Evolutionary conservation across 2,888 invertebrate genomes (phyloP), one percentile per base, ranked within the genome.

Genomic region (Serripes groenlandicus): DNA sequence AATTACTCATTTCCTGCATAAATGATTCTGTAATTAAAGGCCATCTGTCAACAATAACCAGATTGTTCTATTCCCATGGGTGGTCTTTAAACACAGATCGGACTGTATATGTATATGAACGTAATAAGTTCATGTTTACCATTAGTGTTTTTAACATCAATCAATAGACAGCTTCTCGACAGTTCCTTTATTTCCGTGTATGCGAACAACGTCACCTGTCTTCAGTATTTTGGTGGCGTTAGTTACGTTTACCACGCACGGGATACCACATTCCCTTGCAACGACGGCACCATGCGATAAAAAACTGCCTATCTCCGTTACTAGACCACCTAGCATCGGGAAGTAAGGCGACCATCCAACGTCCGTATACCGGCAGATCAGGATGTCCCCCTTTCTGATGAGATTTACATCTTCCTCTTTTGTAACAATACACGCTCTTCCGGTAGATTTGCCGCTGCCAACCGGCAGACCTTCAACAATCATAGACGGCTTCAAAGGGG

Each of bases 271-370:
- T 94, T 97, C 97, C 84, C 97, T 95, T 0, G 97, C 97, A 62
- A 97, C 97, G 0, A 97, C 97, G 37, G 97, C 97, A 68, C 97
- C 97, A 91, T 97, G 97, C 49, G 97, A 97, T 88, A 97, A 96
- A 3, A 97, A 95, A 35, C 97, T 97, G 0, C 97, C 97, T 0
- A 97, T 95, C 94, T 98, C 97, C 0, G 97, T 97, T 11, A 97
- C 97, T 64, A 97, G 96, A 9, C 97, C 98, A 0, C 96, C 95
- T 23, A 98, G 93, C 69, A 97, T 95, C 0, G 97, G 97, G 94
- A 97, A 98, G 95, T 97, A 97, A 0, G 97, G 97, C 1, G 97
- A 96, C 97, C 97, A 98, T 0, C 97, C 97, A 86, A 97, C 97
- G 92, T 98, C 97, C 0, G 97, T 97, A 56, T 96, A 96, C 88